Evolutionary conservation across 37 sponge, comb jelly and placozoan species (phyloP).

Genomic region (Chondrosia reniformis): DNA sequence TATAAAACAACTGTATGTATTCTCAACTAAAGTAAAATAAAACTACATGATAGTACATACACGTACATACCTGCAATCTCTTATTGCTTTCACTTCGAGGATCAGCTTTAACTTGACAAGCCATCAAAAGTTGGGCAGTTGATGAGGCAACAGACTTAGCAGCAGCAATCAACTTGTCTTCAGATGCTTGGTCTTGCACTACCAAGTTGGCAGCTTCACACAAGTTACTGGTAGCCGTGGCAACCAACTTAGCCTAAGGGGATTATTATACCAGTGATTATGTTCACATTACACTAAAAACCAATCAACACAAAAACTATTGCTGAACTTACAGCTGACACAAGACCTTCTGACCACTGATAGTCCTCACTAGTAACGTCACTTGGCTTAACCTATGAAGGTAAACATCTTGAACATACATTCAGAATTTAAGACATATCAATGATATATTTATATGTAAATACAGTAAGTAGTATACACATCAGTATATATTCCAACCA

Average conservation of each 20-base stretch:
- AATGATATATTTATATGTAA: no score
- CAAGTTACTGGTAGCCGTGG: slow-evolving; percentile 77
- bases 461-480: no score
- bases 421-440: no score
- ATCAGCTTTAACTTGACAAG: slow-evolving; percentile 95
- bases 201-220: slow-evolving; percentile 94
- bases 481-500: no score
- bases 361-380: slow-evolving; percentile 64
- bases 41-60: no score
- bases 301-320: no score
- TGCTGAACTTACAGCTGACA: slow-evolving; percentile 78
- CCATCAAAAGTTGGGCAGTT: slow-evolving; percentile 91
- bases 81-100: slow-evolving; percentile 71
- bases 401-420: no score
- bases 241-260: slow-evolving; percentile 86
- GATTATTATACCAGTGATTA: neutral
- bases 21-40: no score
- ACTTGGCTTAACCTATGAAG: slow-evolving; percentile 35
- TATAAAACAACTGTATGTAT: no score
- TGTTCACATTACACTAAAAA: neutral
- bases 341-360: slow-evolving; percentile 96
- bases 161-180: slow-evolving; percentile 88
- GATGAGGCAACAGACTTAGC: slow-evolving; percentile 91
- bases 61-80: slow-evolving; percentile 76
- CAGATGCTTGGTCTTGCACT: slow-evolving; percentile 75